These are phyloP conservation scores for Ptychodera flava DNA, from an alignment of 35 echinoderm and acorn worm species.

Conservation along the genomic window DNA sequence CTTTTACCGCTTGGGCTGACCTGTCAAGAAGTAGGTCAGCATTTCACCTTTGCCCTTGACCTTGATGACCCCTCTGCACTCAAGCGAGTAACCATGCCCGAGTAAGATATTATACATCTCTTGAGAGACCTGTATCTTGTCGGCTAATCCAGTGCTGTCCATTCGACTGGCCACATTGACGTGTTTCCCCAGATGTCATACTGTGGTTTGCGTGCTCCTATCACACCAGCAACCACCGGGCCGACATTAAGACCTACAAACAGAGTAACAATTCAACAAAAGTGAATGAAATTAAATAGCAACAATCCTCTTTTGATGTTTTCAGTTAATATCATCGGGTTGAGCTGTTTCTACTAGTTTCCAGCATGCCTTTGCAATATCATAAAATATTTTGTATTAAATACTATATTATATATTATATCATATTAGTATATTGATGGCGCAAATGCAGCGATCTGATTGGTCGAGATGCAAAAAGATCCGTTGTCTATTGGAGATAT, in stretches of 20 bases:
- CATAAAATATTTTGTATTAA: too few relatives aligned
- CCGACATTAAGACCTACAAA: slow-evolving; percentile 89
- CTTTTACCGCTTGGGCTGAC: slow-evolving; percentile 14
- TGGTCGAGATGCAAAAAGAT: too few relatives aligned
- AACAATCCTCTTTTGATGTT: too few relatives aligned
- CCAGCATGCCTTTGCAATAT: too few relatives aligned
- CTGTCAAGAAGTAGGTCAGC: slow-evolving; percentile 82
- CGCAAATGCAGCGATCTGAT: too few relatives aligned
- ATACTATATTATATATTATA: too few relatives aligned
- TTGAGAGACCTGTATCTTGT: slow-evolving; percentile 89
- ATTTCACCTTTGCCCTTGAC: slow-evolving; percentile 98
- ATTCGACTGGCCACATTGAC: slow-evolving; percentile 97
- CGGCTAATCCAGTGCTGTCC: slow-evolving; percentile 81
- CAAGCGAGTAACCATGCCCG: slow-evolving; percentile 59
- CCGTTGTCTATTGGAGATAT: too few relatives aligned
- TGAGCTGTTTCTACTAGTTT: too few relatives aligned
- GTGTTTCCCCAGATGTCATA: slow-evolving; percentile 99
- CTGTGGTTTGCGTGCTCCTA: slow-evolving; percentile 95
- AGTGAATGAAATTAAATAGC: not conserved
- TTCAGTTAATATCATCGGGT: too few relatives aligned
- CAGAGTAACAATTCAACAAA: not conserved
- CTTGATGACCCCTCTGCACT: slow-evolving; percentile 69
- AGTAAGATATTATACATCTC: slow-evolving; percentile 77
- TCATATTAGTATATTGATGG: too few relatives aligned
- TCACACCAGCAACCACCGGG: slow-evolving; percentile 77